A percentile compares a stretch with the other conserved stretches of the same genome.
phyloP scores from a whole-genome alignment of 2,113 vertebrate species.

The Thunnus maccoyii region DNA sequence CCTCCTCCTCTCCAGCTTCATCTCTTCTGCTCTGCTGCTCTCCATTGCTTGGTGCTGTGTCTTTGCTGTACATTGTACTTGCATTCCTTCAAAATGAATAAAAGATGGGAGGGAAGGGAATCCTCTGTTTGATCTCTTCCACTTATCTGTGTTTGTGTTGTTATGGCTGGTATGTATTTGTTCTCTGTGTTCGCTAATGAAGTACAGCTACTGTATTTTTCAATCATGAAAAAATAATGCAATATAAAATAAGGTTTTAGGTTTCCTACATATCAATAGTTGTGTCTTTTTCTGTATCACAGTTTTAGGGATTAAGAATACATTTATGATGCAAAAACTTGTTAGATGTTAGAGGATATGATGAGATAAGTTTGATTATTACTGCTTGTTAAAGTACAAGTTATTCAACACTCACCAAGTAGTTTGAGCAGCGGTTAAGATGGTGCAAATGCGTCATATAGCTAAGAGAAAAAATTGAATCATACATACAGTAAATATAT shows the following conservation, averaged over 20 bases:
- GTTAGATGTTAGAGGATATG: too few relatives aligned
- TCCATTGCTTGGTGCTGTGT: slow-evolving; percentile 94
- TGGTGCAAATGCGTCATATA: neutral
- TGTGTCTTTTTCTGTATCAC: neutral
- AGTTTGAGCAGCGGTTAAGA: neutral
- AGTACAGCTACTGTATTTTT: slow-evolving; percentile 6
- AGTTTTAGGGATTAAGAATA: too few relatives aligned
- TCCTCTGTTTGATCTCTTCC: slow-evolving; percentile 20
- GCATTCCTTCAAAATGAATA: slow-evolving; percentile 93
- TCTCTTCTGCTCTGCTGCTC: slow-evolving; percentile 80
- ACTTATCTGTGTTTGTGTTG: neutral
- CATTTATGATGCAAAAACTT: too few relatives aligned
- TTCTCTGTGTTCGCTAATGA: neutral
- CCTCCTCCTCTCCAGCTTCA: slow-evolving; percentile 74
- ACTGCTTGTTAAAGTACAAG: neutral
- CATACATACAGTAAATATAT: neutral
- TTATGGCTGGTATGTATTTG: neutral
- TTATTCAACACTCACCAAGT: neutral
- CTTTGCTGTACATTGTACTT: slow-evolving; percentile 93
- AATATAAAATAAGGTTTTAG: neutral
- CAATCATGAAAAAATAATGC: neutral
- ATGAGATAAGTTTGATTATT: too few relatives aligned
- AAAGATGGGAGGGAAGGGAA: slow-evolving; percentile 52
- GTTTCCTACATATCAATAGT: neutral
- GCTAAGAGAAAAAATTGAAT: neutral